Evolutionary conservation across 2,888 invertebrate species (phyloP).

Genomic region (Yponomeuta plumbellus): DNA sequence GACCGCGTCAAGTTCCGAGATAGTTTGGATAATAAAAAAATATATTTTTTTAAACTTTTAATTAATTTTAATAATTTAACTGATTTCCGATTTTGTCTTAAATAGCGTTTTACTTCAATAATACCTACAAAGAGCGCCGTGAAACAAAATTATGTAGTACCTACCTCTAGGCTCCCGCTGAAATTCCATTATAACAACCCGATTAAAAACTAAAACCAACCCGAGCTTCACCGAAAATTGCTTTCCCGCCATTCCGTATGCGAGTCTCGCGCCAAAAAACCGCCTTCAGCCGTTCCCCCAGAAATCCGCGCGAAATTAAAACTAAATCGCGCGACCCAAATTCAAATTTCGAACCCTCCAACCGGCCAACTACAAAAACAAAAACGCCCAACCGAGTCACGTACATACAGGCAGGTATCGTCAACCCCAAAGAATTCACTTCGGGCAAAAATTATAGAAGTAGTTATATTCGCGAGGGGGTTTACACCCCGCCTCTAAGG

Average conservation of each 20-base stretch:
- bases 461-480: slow-evolving; percentile 57
- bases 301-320: slow-evolving; percentile 66
- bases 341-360: slow-evolving; percentile 52
- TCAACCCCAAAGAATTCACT: slow-evolving; percentile 70
- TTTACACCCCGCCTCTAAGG: slow-evolving; percentile 36
- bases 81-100: too few relatives aligned
- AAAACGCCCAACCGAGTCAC: slow-evolving; percentile 49
- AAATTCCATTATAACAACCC: slow-evolving; percentile 3
- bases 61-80: too few relatives aligned
- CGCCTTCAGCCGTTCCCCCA: slow-evolving; percentile 24
- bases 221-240: not conserved
- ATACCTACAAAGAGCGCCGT: too few relatives aligned
- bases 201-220: slow-evolving; percentile 11
- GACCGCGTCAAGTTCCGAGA: too few relatives aligned
- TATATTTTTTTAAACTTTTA: too few relatives aligned
- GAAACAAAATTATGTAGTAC: too few relatives aligned
- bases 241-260: slow-evolving; percentile 10
- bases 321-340: slow-evolving; percentile 71
- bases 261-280: slow-evolving; percentile 15
- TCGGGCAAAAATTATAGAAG: slow-evolving; percentile 69
- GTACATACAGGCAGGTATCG: slow-evolving; percentile 63
- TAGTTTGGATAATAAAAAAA: too few relatives aligned
- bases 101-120: too few relatives aligned
- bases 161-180: not conserved
- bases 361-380: slow-evolving; percentile 19